Conservation (phyloP, 2,888 invertebrate species). For the Drosophila anomalata region DNA sequence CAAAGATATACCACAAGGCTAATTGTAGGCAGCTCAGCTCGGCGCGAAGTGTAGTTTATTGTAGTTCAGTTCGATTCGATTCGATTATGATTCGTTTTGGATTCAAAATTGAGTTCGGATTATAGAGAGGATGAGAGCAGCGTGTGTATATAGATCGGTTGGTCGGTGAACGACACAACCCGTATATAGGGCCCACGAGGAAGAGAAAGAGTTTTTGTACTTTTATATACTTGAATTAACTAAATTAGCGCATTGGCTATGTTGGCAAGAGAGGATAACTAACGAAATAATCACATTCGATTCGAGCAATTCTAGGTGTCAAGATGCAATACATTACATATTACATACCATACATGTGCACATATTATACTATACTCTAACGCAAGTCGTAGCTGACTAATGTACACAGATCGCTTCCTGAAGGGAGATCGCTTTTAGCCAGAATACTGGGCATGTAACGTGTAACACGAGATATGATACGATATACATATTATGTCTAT, state of each 20-base stretch:
- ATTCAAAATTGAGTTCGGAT: slow-evolving; percentile 9
- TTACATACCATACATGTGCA: slow-evolving; percentile 55
- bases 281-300: slow-evolving; percentile 31
- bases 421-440: slow-evolving; percentile 34
- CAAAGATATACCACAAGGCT: slow-evolving; percentile 65
- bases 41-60: slow-evolving; percentile 49
- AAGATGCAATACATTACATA: slow-evolving; percentile 65
- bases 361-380: slow-evolving; percentile 47
- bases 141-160: slow-evolving; percentile 48
- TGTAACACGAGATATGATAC: slow-evolving; percentile 31
- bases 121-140: slow-evolving; percentile 7
- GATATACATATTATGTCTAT: slow-evolving; percentile 43
- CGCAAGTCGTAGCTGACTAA: slow-evolving; percentile 39
- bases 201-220: slow-evolving; percentile 63
- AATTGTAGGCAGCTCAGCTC: slow-evolving; percentile 53
- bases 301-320: slow-evolving; percentile 73
- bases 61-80: slow-evolving; percentile 37
- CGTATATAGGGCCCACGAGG: slow-evolving; percentile 46
- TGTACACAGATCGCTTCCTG: slow-evolving; percentile 19
- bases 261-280: slow-evolving; percentile 7
- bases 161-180: slow-evolving; percentile 13
- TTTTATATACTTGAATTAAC: slow-evolving; percentile 70
- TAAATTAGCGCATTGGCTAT: slow-evolving; percentile 61
- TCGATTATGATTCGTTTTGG: slow-evolving; percentile 22
- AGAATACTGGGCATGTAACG: slow-evolving; percentile 13